Percentiles rank a stretch among this genome's conserved stretches.
phyloP scores from a whole-genome alignment of 2,797 vertebrate genomes.

The Gymnocypris eckloni region DNA sequence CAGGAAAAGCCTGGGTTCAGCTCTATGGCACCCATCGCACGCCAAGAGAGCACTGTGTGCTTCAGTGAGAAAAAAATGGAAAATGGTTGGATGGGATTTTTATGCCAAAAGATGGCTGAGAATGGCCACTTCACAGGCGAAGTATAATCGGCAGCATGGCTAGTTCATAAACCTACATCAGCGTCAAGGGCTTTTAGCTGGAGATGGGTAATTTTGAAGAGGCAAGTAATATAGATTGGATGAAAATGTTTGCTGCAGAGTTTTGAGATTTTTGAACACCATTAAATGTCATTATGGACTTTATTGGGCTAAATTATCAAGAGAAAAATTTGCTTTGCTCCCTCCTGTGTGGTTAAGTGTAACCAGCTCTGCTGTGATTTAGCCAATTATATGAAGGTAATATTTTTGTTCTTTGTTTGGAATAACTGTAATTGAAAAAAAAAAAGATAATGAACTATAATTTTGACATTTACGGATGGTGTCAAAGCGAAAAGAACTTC shows the following conservation, averaged over 20 bases:
- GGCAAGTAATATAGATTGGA: slow-evolving; percentile 42
- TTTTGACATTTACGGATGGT: not conserved
- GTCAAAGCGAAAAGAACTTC: not conserved
- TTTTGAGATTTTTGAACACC: slow-evolving; percentile 50
- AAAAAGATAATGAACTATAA: slow-evolving; percentile 16
- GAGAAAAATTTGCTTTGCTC: slow-evolving; percentile 44
- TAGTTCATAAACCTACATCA: slow-evolving; percentile 28
- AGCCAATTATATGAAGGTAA: slow-evolving; percentile 39
- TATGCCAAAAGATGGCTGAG: not conserved
- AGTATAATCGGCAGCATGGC: slow-evolving; percentile 30
- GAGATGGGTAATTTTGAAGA: slow-evolving; percentile 37
- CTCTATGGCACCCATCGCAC: not conserved
- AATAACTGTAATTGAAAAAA: slow-evolving; percentile 29
- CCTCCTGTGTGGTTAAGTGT: slow-evolving; percentile 40
- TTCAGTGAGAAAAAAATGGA: not conserved
- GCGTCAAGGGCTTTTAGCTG: slow-evolving; percentile 9
- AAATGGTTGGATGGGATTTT: not conserved
- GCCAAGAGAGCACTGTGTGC: not conserved
- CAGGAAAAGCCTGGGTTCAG: not conserved
- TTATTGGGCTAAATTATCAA: slow-evolving; percentile 57
- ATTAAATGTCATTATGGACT: slow-evolving; percentile 53
- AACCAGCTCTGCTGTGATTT: slow-evolving; percentile 32
- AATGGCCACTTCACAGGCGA: slow-evolving; percentile 3
- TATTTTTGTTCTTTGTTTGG: slow-evolving; percentile 39
- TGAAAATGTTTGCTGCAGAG: slow-evolving; percentile 44